These are phyloP conservation scores for Vespertilio murinus DNA, from an alignment of 2,797 vertebrate genomes.

Conservation along the genomic window DNA sequence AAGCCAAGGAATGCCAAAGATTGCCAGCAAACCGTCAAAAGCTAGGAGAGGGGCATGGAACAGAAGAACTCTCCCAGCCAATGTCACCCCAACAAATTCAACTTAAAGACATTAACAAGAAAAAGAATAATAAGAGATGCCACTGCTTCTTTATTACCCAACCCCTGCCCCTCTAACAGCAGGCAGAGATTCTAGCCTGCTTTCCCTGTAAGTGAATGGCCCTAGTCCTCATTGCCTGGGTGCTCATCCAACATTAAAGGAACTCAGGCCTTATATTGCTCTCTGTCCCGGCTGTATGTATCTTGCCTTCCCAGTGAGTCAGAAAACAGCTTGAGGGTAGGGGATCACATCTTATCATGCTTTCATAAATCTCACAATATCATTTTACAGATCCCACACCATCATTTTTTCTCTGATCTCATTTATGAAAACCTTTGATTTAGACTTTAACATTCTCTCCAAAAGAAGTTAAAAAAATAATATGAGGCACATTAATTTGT, in stretches of 20 bases:
- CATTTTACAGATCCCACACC: not conserved
- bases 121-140: not conserved
- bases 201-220: not conserved
- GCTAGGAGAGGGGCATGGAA: not conserved
- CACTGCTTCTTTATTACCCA: not conserved
- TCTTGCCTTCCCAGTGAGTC: not conserved
- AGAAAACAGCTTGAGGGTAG: not conserved
- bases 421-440: not conserved
- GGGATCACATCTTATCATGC: not conserved
- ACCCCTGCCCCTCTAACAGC: not conserved
- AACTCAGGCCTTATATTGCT: not conserved
- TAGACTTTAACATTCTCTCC: not conserved
- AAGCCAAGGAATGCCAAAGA: not conserved
- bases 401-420: not conserved
- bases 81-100: not conserved
- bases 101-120: not conserved
- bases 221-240: not conserved
- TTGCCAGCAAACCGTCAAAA: too few relatives aligned
- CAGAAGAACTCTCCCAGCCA: not conserved
- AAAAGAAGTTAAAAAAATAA: not conserved
- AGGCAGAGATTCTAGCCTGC: not conserved
- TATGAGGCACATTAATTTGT: not conserved
- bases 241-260: not conserved
- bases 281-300: not conserved
- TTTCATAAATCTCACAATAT: not conserved